A percentile compares a stretch with the other conserved stretches of the same genome.
These are phyloP conservation scores for Misgurnus mizolepis DNA, from an alignment of 2,113 vertebrate genomes.

Conservation along the genomic window DNA sequence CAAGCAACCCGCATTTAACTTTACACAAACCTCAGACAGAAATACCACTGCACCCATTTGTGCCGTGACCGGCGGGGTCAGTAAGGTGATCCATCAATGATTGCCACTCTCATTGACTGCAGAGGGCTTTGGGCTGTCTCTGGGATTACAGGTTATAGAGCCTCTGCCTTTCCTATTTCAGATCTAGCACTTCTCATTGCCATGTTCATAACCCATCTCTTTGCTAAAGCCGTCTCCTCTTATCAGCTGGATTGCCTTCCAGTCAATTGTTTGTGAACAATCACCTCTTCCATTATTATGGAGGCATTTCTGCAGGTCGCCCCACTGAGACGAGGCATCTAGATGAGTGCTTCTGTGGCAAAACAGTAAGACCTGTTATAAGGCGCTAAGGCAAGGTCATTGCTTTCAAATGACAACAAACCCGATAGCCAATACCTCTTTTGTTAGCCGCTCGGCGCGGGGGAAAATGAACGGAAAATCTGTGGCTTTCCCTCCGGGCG, in stretches of 20 bases:
- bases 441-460: constrained; percentile 47
- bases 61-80: constrained; percentile 25
- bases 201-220: constrained; percentile 60
- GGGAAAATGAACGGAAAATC: constrained; percentile 46
- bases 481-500: constrained; percentile 46
- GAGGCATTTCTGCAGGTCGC: constrained; percentile 57
- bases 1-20: constrained; percentile 15
- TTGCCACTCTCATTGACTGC: constrained; percentile 53
- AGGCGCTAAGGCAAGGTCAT: constrained; percentile 58
- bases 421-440: constrained; percentile 56
- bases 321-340: constrained; percentile 48
- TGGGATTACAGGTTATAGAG: constrained; percentile 55
- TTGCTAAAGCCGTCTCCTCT: constrained; percentile 51
- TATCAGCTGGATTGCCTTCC: constrained; percentile 59
- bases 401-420: constrained; percentile 58
- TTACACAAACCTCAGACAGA: constrained; percentile 15
- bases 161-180: constrained; percentile 50
- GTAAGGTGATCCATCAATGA: constrained; percentile 43
- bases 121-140: constrained; percentile 38
- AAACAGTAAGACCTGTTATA: constrained; percentile 59
- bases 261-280: constrained; percentile 59
- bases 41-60: constrained; percentile 14
- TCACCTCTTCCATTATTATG: constrained; percentile 62
- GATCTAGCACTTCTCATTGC: constrained; percentile 55
- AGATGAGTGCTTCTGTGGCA: constrained; percentile 51